Conservation (phyloP, 2,888 invertebrate species). For the Pycnomerus fuliginosus region DNA sequence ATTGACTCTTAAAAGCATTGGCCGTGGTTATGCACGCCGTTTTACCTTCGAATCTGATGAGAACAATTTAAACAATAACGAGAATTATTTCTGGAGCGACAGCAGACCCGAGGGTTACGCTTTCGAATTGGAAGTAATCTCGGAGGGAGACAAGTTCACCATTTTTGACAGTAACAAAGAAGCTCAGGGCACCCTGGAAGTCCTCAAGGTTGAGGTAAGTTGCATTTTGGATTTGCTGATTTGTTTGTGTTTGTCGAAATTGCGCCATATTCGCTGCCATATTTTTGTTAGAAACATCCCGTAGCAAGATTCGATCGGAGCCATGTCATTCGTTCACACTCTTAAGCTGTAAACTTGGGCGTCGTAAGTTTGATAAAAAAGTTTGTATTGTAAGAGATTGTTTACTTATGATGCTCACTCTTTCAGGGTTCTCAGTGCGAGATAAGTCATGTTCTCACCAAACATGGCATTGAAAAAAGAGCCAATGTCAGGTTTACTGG, state of each 20-base stretch:
- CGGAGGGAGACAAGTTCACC: constrained; percentile 70
- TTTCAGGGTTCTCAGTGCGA: constrained; percentile 57
- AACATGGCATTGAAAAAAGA: constrained; percentile 59
- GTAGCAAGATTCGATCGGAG: constrained; percentile 16
- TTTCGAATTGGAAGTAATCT: constrained; percentile 68
- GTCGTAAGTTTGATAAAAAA: constrained; percentile 49
- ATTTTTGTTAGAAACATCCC: constrained; percentile 29
- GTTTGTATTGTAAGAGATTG: constrained; percentile 16
- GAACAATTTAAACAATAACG: constrained; percentile 64
- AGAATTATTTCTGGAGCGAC: constrained; percentile 78
- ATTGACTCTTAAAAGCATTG: constrained; percentile 66
- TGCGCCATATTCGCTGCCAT: constrained; percentile 24
- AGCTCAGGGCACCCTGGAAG: constrained; percentile 67
- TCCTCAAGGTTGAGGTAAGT: constrained; percentile 65
- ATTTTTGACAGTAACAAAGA: constrained; percentile 67
- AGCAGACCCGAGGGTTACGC: constrained; percentile 71
- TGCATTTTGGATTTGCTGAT: background rate
- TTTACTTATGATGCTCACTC: constrained; percentile 48
- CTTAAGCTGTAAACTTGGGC: constrained; percentile 25
- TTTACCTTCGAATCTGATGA: constrained; percentile 69
- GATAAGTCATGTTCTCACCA: constrained; percentile 48
- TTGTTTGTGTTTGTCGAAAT: constrained; percentile 7
- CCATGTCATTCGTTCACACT: constrained; percentile 19
- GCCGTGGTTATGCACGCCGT: constrained; percentile 72
- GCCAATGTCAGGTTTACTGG: constrained; percentile 63